A percentile compares a stretch with the other conserved stretches of the same genome.
Evolutionary conservation across 2,888 invertebrate genomes (phyloP).

Genomic region (Ophion ellenae): DNA sequence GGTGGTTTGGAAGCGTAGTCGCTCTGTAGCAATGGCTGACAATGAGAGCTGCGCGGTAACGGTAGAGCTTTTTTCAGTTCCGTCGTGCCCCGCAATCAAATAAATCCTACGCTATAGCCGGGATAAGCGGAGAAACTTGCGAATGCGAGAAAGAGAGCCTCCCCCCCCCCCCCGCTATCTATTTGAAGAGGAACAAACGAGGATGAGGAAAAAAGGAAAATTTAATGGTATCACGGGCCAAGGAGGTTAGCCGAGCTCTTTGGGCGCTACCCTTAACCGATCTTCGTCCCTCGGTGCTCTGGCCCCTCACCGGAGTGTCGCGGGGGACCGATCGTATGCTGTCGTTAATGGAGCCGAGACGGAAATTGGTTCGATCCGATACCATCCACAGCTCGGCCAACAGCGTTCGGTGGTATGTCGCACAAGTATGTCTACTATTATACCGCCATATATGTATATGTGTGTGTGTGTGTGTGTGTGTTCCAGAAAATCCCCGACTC

Average conservation of each 20-base stretch:
- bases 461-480: background rate
- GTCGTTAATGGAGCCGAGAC: conserved; percentile 68
- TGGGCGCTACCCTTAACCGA: conserved; percentile 35
- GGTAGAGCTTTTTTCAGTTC: background rate
- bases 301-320: conserved; percentile 20
- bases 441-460: background rate
- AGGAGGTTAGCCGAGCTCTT: conserved; percentile 24
- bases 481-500: conserved; percentile 9
- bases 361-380: conserved; percentile 68
- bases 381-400: conserved; percentile 45
- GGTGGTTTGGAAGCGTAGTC: conserved; percentile 66
- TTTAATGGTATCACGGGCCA: conserved; percentile 42
- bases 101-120: conserved; percentile 68
- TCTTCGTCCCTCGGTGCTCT: conserved; percentile 6
- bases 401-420: conserved; percentile 19
- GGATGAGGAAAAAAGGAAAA: conserved; percentile 51
- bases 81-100: conserved; percentile 68
- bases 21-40: background rate
- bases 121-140: conserved; percentile 55
- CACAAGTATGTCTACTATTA: background rate
- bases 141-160: conserved; percentile 26
- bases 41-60: conserved; percentile 10
- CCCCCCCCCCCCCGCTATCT: background rate
- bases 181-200: conserved; percentile 19
- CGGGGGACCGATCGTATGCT: conserved; percentile 48